Evolutionary conservation across 2,113 vertebrate genomes (phyloP).

Genomic region (Grammatotria lemairii): DNA sequence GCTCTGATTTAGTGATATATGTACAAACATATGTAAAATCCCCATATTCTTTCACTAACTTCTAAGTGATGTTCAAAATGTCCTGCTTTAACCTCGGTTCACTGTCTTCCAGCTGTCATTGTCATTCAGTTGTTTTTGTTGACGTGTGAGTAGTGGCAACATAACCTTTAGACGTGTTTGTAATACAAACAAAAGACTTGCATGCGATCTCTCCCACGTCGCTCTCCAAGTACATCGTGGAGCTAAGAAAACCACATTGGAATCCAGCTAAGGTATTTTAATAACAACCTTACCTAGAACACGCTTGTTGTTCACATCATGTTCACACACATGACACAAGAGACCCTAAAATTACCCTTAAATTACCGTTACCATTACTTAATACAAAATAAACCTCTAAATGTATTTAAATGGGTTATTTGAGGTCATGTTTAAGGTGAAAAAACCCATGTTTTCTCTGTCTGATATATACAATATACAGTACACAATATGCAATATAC

Average conservation of each 20-base stretch:
- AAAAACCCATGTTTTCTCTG: not conserved
- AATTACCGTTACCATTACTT: not conserved
- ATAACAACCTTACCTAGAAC: not conserved
- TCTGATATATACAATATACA: not conserved
- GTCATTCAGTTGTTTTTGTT: not conserved
- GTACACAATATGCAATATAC: not conserved
- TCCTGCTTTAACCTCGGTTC: not conserved
- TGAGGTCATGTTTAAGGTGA: not conserved
- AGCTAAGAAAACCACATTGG: not conserved
- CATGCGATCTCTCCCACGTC: not conserved
- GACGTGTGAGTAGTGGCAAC: not conserved
- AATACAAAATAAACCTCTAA: not conserved
- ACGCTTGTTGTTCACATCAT: not conserved
- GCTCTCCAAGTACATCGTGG: not conserved
- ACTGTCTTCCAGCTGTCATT: not conserved
- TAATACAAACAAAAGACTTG: not conserved
- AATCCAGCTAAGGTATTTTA: conserved; percentile 14
- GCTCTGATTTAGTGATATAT: not conserved
- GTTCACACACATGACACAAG: not conserved
- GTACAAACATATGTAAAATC: not conserved
- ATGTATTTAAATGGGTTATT: not conserved
- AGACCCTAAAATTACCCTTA: not conserved
- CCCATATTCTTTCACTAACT: not conserved
- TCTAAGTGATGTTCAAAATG: not conserved
- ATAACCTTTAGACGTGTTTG: not conserved